Evolutionary conservation across 2,797 vertebrate species (phyloP).

Genomic region (Jordanella pulchra): DNA sequence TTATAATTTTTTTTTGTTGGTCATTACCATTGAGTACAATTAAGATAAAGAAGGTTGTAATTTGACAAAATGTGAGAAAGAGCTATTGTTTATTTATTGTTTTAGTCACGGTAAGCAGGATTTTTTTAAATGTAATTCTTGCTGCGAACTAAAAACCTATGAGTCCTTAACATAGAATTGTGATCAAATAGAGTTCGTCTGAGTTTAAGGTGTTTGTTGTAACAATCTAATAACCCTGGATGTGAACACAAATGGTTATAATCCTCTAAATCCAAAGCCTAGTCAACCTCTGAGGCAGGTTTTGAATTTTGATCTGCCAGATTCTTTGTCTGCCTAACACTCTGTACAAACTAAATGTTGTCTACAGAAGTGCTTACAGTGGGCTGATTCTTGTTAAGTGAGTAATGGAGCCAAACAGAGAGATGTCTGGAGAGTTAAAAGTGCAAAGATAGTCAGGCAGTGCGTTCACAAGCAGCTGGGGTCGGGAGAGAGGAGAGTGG

Average conservation of each 20-base stretch:
- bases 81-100: no score
- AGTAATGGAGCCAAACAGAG: constrained; percentile 52
- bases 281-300: constrained; percentile 23
- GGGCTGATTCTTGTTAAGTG: constrained; percentile 55
- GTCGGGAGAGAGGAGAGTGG: constrained; percentile 50
- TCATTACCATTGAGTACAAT: background rate
- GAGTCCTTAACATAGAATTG: background rate
- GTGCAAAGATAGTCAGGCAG: constrained; percentile 35
- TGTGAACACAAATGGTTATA: constrained; percentile 1
- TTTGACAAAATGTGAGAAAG: background rate
- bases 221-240: background rate
- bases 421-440: constrained; percentile 54
- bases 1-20: background rate
- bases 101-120: no score
- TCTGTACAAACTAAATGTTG: constrained; percentile 22
- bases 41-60: background rate
- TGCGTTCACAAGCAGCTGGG: constrained; percentile 36
- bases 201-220: background rate
- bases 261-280: constrained; percentile 10
- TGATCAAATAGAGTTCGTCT: background rate
- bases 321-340: constrained; percentile 25
- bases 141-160: background rate
- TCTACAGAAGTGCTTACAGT: constrained; percentile 43
- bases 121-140: background rate
- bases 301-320: constrained; percentile 20